phyloP scores from a whole-genome alignment of 2,113 vertebrate genomes.

The Nycticorax nycticorax region DNA sequence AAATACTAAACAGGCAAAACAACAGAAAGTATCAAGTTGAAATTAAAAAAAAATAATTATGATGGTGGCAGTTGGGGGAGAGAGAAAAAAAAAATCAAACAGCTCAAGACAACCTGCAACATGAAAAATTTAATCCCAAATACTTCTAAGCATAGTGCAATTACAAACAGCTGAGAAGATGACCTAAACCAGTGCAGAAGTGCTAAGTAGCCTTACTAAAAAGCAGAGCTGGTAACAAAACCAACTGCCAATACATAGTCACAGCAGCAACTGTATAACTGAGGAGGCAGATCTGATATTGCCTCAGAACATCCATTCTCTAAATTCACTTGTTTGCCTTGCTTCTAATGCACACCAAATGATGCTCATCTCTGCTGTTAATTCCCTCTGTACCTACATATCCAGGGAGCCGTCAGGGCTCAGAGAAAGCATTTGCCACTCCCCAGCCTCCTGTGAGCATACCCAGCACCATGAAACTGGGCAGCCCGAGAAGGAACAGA shows the following conservation, averaged over 20 bases:
- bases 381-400: not conserved
- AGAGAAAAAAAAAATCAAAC: not conserved
- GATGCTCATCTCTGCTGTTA: not conserved
- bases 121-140: not conserved
- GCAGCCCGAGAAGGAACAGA: not conserved
- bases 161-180: not conserved
- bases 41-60: not conserved
- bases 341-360: not conserved
- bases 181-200: not conserved
- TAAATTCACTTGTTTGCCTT: not conserved
- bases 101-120: not conserved
- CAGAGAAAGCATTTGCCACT: not conserved
- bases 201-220: not conserved
- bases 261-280: not conserved
- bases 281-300: not conserved
- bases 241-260: not conserved
- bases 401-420: not conserved
- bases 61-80: too few species aligned
- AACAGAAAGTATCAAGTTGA: not conserved
- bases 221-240: not conserved
- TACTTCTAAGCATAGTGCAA: not conserved
- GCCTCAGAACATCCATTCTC: not conserved
- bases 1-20: not conserved
- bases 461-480: not conserved
- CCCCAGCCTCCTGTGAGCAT: fast-evolving